Conservation (phyloP, 2,797 vertebrate genomes). For the Astyanax mexicanus region DNA sequence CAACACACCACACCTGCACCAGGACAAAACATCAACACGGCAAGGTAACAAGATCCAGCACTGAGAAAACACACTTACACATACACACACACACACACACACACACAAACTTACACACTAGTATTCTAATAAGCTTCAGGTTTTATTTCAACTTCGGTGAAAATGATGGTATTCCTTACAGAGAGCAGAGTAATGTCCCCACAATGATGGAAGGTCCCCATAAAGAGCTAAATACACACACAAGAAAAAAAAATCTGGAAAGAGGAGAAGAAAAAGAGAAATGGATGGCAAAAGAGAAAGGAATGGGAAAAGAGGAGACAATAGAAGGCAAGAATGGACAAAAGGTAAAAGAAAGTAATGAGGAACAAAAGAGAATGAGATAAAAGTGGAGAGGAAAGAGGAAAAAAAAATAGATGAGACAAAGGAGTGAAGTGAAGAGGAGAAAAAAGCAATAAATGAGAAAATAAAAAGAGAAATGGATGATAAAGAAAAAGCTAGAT, state of each 20-base stretch:
- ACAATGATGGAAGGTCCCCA: neutral
- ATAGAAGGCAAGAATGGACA: no score
- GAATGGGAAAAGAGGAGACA: no score
- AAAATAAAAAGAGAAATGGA: neutral
- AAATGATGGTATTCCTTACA: no score
- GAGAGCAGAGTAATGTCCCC: neutral
- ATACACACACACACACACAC: slow-evolving; percentile 23
- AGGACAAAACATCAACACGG: slow-evolving; percentile 58
- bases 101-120: slow-evolving; percentile 10
- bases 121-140: no score
- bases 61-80: slow-evolving; percentile 26
- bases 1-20: slow-evolving; percentile 64
- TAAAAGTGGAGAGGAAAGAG: slow-evolving; percentile 24
- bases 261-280: no score
- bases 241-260: no score
- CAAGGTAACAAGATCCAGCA: slow-evolving; percentile 55
- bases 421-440: no score
- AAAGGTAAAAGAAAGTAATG: no score
- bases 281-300: no score
- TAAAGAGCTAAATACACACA: neutral
- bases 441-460: neutral
- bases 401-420: neutral
- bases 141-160: no score
- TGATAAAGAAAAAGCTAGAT: neutral
- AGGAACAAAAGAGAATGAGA: no score